These are phyloP conservation scores for Chionis minor DNA, from an alignment of 2,113 vertebrate genomes.

Conservation along the genomic window DNA sequence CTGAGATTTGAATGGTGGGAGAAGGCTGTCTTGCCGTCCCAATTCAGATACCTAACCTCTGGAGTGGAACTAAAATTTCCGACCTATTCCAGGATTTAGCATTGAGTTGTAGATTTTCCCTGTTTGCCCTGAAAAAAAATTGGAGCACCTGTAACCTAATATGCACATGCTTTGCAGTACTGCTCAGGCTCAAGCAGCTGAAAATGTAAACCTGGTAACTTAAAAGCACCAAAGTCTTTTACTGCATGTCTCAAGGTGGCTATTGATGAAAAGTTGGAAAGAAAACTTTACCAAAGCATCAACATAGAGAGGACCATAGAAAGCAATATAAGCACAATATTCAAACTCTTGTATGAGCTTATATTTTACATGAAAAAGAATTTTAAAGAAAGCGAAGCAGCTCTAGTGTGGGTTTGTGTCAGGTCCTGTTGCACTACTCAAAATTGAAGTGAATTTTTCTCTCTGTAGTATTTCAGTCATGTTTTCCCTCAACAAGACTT, in stretches of 20 bases:
- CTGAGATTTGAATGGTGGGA: neutral
- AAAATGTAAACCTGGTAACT: neutral
- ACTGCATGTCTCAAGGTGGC: neutral
- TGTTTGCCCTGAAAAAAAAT: neutral
- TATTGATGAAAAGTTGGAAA: neutral
- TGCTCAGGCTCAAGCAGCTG: neutral
- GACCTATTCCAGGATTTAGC: neutral
- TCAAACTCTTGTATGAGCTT: neutral
- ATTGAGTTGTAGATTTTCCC: neutral
- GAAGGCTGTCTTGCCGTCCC: neutral
- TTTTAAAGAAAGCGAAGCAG: neutral
- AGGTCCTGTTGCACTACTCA: neutral
- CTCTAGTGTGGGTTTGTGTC: neutral
- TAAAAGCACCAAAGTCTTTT: neutral
- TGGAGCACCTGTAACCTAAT: neutral
- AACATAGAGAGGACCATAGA: accelerated
- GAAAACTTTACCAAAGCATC: neutral
- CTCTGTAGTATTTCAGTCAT: neutral
- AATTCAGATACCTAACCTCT: neutral
- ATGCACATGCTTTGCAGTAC: neutral
- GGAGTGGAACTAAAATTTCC: neutral
- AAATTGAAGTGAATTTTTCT: neutral
- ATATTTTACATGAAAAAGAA: neutral
- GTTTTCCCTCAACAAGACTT: neutral
- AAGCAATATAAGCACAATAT: neutral